Conservation (phyloP, 2,113 vertebrate genomes). For the Heterocephalus glaber region DNA sequence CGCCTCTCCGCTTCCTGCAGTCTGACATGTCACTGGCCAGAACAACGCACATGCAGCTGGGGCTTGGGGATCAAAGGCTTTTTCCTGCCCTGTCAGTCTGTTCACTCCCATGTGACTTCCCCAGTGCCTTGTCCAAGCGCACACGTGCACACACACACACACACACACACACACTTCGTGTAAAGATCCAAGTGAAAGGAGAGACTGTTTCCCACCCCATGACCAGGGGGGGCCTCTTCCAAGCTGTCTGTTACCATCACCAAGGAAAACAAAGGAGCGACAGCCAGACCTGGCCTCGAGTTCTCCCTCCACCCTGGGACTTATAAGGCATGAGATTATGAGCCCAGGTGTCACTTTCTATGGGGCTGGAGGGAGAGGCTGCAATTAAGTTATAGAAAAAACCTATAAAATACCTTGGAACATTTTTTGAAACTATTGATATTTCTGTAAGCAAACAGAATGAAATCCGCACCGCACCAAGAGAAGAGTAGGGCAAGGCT, state of each 20-base stretch:
- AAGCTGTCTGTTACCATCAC: constrained; percentile 41
- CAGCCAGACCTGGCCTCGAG: constrained; percentile 6
- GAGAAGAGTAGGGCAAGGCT: neutral
- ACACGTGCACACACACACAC: neutral
- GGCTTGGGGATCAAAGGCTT: constrained; percentile 64
- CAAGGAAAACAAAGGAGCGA: neutral
- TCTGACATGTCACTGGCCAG: constrained; percentile 65
- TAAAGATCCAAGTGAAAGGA: constrained; percentile 46
- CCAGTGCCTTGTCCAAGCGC: neutral
- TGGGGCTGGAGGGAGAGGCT: constrained; percentile 28
- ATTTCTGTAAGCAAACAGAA: constrained; percentile 16
- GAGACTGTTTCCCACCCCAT: constrained; percentile 35
- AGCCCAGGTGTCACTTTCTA: constrained; percentile 44
- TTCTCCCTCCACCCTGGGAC: constrained; percentile 24
- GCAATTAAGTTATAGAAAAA: constrained; percentile 64
- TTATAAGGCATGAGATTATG: constrained; percentile 39
- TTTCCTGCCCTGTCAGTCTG: constrained; percentile 65
- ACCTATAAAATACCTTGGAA: constrained; percentile 62
- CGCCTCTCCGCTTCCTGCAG: constrained; percentile 57
- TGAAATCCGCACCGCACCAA: neutral
- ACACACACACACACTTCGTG: neutral
- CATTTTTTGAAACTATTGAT: constrained; percentile 46
- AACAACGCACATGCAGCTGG: constrained; percentile 69
- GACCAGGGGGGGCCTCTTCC: constrained; percentile 7
- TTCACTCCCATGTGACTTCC: constrained; percentile 25